phyloP scores from a whole-genome alignment of 2,113 vertebrate genomes.

The Castor canadensis region DNA sequence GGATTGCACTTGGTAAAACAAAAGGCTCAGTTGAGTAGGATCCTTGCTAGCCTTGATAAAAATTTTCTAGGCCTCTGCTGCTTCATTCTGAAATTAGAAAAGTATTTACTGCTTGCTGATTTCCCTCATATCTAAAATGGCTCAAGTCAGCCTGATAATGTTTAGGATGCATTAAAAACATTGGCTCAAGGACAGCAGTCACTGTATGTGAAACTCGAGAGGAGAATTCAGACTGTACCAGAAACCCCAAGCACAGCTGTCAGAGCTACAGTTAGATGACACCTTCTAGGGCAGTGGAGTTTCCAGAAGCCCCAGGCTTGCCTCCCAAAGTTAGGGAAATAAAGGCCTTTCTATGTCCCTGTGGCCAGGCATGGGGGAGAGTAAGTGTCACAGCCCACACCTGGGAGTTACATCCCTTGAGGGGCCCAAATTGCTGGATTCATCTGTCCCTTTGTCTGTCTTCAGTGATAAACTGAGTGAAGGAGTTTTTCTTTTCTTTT shows the following conservation, averaged over 20 bases:
- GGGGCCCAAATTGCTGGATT: not conserved
- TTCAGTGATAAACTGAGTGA: not conserved
- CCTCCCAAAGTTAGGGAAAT: not conserved
- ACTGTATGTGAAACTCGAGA: not conserved
- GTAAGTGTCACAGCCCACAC: not conserved
- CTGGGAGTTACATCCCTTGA: not conserved
- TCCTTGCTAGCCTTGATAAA: not conserved
- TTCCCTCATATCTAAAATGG: not conserved
- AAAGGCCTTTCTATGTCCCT: not conserved
- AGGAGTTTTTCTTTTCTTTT: not conserved
- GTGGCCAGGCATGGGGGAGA: not conserved
- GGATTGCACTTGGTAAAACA: not conserved
- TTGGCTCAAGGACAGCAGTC: not conserved
- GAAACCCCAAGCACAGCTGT: not conserved
- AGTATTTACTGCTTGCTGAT: not conserved
- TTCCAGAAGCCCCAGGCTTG: not conserved
- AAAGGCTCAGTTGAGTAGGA: not conserved
- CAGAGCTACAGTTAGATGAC: not conserved
- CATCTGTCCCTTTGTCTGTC: conserved; percentile 2
- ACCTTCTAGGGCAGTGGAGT: not conserved
- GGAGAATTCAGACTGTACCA: not conserved
- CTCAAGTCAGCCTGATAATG: not conserved
- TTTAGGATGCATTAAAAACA: not conserved
- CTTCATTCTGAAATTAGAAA: not conserved
- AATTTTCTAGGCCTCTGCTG: not conserved